Base-by-base conservation (phyloP, 2,888 invertebrate species). In the Lepeophtheirus nordmannii region DNA sequence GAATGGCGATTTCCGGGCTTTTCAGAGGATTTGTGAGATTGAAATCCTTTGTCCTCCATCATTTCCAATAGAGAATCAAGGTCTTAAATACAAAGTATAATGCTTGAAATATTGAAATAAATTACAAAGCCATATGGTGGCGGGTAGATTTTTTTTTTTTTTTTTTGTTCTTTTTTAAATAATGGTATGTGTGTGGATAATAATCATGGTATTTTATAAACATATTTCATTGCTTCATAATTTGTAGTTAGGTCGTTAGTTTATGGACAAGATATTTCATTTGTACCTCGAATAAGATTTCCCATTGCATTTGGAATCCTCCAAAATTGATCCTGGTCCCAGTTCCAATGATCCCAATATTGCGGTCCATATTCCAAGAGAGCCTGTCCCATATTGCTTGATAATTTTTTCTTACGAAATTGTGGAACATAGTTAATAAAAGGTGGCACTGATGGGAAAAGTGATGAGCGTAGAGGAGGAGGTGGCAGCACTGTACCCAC, bases 271-370 rank as follows among this genome's bases (percentile, higher is more conserved):
- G 30, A 5, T 30, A 5, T 2, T 30, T 5, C 7, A 30, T 46
- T 2, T 17, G 5, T 46, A 46, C 53, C 53, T 46, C 17, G n/a
- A 46, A 46, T 8, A 14, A 46, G 53, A 46, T 46, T 46, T 14
- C 53, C 38, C 62, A 62, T 62, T 1, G 62, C 62, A 37, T 38
- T 38, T 11, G 62, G 39, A 20, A 62, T 40, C 14, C 62, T 37
- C 62, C 62, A 62, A 38, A 62, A 41, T 38, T 41, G 62, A 20
- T 62, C 62, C 40, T 62, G 62, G 22, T 62, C 62, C 62, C 62
- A 62, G 7, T 62, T 62, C 40, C 39, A 37, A 39, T 41, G 39
- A 38, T 62, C 62, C 62, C 62, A 62, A 41, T 62, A 62, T 17
- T 62, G 62, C 12, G 39, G 62, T 11, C 62, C 62, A 10, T 20